Base-by-base conservation (phyloP, 2,888 invertebrate species). In the Chrysomela aeneicollis region DNA sequence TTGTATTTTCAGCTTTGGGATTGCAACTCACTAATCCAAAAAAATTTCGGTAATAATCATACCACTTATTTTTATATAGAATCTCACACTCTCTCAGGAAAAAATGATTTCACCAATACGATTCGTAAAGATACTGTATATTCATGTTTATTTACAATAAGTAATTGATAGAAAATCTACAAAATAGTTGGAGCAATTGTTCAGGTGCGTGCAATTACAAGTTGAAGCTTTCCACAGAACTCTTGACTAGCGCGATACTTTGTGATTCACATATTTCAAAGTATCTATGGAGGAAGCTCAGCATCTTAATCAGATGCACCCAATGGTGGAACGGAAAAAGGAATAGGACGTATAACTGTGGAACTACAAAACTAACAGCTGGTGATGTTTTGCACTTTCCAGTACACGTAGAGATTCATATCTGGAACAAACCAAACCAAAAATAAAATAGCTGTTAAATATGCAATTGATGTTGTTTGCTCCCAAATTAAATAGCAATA, bases 301-400 rank as follows among this genome's bases (percentile, higher is more conserved):
- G 15, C 46, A 57, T 46, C 18, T 46, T 26, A 30, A 46, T 12
- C 32, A 2, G 6, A 26, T 57, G 15, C 26, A 32, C 52, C 12
- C 17, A 17, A 26, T 17, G 17, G 17, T 2, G 15, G 18, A 12
- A 21, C 9, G 30, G 15, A 42, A n/a, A 42, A 26, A 9, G 21
- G 22, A 12, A 19, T 18, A 42, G 18, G 35, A 42, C 15, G 61
- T 37, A 65, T 58, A 58, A 37, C 37, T 61, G 58, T 54, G 55
- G 65, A 68, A 68, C 68, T 68, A 68, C 68, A 68, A 68, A 68
- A 68, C 65, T 63, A 52, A 32, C 66, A 63, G 30, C 32, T 35
- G 30, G 30, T 54, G 65, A 63, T 58, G 61, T 66, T 66, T 68
- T 68, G 68, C 63, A 68, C 68, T 68, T 68, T 68, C 68, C 59